Evolutionary conservation across 2,113 vertebrate genomes (phyloP), one percentile per base, ranked within the genome.

Genomic region (Hippolais icterina): DNA sequence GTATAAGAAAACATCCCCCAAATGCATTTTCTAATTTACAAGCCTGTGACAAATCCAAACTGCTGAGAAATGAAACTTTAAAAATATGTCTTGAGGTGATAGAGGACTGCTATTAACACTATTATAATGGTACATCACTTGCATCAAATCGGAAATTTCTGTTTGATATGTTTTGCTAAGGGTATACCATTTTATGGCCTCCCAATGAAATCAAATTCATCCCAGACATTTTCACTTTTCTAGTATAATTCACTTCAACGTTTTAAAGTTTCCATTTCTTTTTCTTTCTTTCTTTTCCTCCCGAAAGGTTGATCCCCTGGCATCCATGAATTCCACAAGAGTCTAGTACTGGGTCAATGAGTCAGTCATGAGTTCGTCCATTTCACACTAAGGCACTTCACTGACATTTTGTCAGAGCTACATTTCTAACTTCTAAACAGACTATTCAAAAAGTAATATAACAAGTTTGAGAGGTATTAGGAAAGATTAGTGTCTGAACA

Each of bases 271-370:
- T 98, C 97, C 98, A 98, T 98, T 97, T 98, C 97, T 94, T 95
- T 98, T 41, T 29, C 39, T 98, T 97, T 97, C 96, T 89, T 97
- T 90, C 89, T 90, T 92, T 91, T 97, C 93, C 94, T 97, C 95
- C 83, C 42, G 49, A 94, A 98, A 97, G 96, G 97, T 59, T 97
- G 98, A 98, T 98, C 98, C 98, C 98, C 93, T 97, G 98, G 98
- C 98, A 98, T 98, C 98, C 98, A 98, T 99, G 99, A 99, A 99
- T 98, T 98, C 98, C 97, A 98, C 96, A 97, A 96, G 97, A 98
- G 98, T 97, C 98, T 98, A 97, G 93, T 98, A 98, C 98, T 98
- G 98, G 98, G 98, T 98, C 98, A 99, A 97, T 88, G 97, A 98
- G 98, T 98, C 98, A 99, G 98, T 98, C 98, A 98, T 91, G 97